A percentile compares a stretch with the other conserved stretches of the same genome.
Conservation (phyloP, 2,888 invertebrate genomes). For the Piscicola geometra region DNA sequence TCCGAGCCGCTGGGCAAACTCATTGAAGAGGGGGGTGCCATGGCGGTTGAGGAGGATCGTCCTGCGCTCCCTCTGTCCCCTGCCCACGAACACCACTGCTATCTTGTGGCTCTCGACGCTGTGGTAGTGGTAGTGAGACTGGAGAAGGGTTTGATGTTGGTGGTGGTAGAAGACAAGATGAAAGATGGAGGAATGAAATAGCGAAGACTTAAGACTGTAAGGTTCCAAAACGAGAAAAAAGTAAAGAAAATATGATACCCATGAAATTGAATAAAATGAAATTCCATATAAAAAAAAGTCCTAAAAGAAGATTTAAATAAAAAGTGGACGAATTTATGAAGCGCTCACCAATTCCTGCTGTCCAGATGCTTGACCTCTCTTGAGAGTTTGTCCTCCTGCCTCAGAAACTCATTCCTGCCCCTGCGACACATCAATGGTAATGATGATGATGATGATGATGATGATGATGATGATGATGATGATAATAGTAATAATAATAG, state of each 20-base stretch:
- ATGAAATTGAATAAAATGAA: no score
- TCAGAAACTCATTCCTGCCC: constrained; percentile 31
- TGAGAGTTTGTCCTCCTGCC: constrained; percentile 28
- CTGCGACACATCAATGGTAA: constrained; percentile 11
- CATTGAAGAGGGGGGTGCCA: constrained; percentile 89
- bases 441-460: constrained; percentile 22
- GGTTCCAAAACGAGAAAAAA: not conserved
- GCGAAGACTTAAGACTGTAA: not conserved
- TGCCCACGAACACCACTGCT: constrained; percentile 93
- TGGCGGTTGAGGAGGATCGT: constrained; percentile 84
- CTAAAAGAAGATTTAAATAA: not conserved
- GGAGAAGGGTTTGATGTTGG: not conserved
- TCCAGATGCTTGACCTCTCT: constrained; percentile 36
- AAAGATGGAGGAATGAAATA: not conserved
- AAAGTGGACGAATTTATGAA: not conserved
- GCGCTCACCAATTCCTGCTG: constrained; percentile 31
- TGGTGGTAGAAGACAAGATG: not conserved
- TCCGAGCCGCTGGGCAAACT: constrained; percentile 64
- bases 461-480: not conserved
- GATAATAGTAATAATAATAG: not conserved
- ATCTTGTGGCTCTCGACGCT: constrained; percentile 61
- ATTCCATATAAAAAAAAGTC: no score
- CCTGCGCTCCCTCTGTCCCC: constrained; percentile 91
- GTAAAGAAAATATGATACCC: no score
- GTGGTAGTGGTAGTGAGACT: not conserved